Evolutionary conservation across 2,888 invertebrate genomes (phyloP), one percentile per base, ranked within the genome.

Genomic region (Sturmia bella): DNA sequence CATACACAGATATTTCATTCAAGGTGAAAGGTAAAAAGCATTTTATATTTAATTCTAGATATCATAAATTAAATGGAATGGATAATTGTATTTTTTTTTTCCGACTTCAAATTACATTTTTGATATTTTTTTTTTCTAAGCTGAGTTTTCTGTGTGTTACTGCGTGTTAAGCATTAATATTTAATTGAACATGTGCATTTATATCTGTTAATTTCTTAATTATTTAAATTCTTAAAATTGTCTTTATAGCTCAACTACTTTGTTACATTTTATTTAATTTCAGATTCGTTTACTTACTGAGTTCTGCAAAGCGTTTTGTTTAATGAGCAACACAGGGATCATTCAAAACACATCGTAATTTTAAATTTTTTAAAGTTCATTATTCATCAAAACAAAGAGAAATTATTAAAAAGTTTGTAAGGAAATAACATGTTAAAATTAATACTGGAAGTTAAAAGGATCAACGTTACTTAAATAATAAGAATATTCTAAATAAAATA

Each of bases 241-340:
- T 9, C 32, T 32, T 32, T 32, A 9, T 27, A 7, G 41, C 59
- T 32, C 61, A 78, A 76, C 43, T 61, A 50, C 54, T 74, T 73
- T 59, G 19, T 6, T 9, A 32, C 5, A 32, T 41, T 82, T 78
- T 80, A 54, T 73, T 75, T 79, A 68, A 83, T 75, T 64, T 68
- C 73, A 63, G 5, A 15, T 32, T 59, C 78, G 70, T 84, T 88
- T 88, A 88, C 88, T 88, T 88, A 88, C 88, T 88, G 88, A 88
- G 87, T 88, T 88, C 88, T 88, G 88, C 87, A 87, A 87, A 87
- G 88, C 88, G 87, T 87, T 88, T 78, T 69, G 19, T n/a, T 17
- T 37, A 63, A 69, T 74, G 50, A 79, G 57, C 56, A 41, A 52
- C 59, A 61, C 21, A 72, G 68, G 41, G 27, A 69, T 45, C 82